Conservation (phyloP, 2,888 invertebrate species). For the Syrphus vitripennis region DNA sequence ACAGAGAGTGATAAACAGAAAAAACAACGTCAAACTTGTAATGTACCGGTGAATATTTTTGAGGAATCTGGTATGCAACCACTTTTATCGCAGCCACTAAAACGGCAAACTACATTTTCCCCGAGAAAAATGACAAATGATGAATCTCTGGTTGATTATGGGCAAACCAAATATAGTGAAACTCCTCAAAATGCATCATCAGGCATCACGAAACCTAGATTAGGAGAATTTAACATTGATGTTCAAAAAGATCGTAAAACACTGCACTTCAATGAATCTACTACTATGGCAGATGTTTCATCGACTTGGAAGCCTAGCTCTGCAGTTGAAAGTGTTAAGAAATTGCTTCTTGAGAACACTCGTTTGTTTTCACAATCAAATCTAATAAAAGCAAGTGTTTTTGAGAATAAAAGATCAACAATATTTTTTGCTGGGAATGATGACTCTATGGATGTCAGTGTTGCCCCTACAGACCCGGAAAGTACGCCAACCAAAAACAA, state of each 20-base stretch:
- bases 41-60: slow-evolving; percentile 8
- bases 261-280: background rate
- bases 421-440: slow-evolving; percentile 11
- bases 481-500: slow-evolving; percentile 44
- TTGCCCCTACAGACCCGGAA: background rate
- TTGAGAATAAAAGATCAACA: slow-evolving; percentile 1
- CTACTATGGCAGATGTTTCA: slow-evolving; percentile 3
- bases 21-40: background rate
- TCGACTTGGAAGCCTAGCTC: background rate
- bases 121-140: slow-evolving; percentile 3
- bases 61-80: slow-evolving; percentile 62
- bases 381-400: background rate
- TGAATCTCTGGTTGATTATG: background rate
- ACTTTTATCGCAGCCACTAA: background rate
- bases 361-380: slow-evolving; percentile 37
- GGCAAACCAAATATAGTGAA: background rate
- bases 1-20: background rate
- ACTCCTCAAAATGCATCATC: background rate
- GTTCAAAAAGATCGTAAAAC: slow-evolving; percentile 12
- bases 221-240: background rate
- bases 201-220: background rate
- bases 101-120: background rate
- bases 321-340: slow-evolving; percentile 28
- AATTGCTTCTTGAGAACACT: slow-evolving; percentile 36
- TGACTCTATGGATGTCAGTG: slow-evolving; percentile 38